These are phyloP conservation scores for Plebejus anna DNA, from an alignment of 2,888 invertebrate genomes.

Conservation along the genomic window DNA sequence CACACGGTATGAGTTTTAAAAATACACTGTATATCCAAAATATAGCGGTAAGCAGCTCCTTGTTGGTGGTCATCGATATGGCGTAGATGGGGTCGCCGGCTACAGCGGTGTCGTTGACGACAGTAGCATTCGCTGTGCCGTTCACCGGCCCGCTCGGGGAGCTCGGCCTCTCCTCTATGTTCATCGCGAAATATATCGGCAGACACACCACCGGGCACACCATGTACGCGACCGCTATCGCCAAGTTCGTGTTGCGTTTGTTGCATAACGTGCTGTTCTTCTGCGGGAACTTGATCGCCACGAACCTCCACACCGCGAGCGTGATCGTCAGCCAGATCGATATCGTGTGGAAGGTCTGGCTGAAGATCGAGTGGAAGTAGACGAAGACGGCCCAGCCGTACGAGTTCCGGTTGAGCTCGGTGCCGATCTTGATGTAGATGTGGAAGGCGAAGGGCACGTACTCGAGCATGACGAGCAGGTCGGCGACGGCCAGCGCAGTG, in stretches of 20 bases:
- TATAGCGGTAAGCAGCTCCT: conserved; percentile 83
- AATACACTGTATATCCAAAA: conserved; percentile 96
- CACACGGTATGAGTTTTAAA: conserved; percentile 94
- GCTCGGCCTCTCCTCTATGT: conserved; percentile 76
- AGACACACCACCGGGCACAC: conserved; percentile 91
- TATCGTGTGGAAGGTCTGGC: conserved; percentile 92
- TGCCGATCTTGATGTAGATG: conserved; percentile 82
- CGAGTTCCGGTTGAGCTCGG: conserved; percentile 65
- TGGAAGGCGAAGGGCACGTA: conserved; percentile 94
- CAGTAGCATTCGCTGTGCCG: conserved; percentile 49
- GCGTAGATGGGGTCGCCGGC: conserved; percentile 80
- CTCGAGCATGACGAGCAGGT: conserved; percentile 94
- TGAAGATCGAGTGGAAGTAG: conserved; percentile 93
- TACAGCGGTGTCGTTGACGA: conserved; percentile 45
- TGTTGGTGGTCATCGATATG: conserved; percentile 83
- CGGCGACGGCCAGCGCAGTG: conserved; percentile 94
- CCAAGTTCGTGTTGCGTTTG: conserved; percentile 86
- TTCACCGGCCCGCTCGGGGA: conserved; percentile 43
- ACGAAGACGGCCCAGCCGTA: conserved; percentile 92
- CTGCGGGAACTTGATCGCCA: conserved; percentile 92
- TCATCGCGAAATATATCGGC: conserved; percentile 89
- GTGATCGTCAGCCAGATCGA: conserved; percentile 96
- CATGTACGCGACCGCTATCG: conserved; percentile 88
- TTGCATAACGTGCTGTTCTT: conserved; percentile 90
- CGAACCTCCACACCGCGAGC: conserved; percentile 94